Percentiles rank a stretch among this genome's conserved stretches.
phyloP scores from a whole-genome alignment of 2,797 vertebrate species.

The Enteromius unitaeniatus region DNA sequence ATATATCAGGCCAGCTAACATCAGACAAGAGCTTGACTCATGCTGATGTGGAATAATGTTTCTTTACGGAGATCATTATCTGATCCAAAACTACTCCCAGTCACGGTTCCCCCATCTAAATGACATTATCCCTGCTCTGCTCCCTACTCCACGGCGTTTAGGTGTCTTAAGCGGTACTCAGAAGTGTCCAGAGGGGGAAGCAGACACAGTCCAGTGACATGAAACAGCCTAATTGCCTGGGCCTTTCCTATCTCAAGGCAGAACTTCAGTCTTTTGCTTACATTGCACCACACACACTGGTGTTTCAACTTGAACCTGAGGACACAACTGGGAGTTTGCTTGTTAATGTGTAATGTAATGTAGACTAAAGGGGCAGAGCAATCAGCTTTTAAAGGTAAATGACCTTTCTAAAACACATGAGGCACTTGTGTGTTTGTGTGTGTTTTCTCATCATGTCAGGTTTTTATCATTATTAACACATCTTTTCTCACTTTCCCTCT shows the following conservation, averaged over 20 bases:
- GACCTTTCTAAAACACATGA: background rate
- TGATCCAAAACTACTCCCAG: conserved; percentile 60
- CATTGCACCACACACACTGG: conserved; percentile 49
- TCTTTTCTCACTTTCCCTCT: background rate
- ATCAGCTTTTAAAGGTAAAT: conserved; percentile 51
- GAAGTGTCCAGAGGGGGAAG: conserved; percentile 52
- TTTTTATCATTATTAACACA: conserved; percentile 50
- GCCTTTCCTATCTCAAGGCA: conserved; percentile 66
- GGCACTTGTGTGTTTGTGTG: conserved; percentile 34
- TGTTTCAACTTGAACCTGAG: conserved; percentile 52
- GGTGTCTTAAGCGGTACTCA: conserved; percentile 63
- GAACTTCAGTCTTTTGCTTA: conserved; percentile 56
- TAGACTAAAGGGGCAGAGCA: conserved; percentile 12
- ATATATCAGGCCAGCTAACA: conserved; percentile 50
- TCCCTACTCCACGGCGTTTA: conserved; percentile 60
- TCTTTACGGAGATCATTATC: conserved; percentile 61
- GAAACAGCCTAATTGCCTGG: conserved; percentile 62
- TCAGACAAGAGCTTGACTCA: conserved; percentile 56
- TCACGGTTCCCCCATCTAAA: conserved; percentile 62
- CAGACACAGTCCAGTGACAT: conserved; percentile 63
- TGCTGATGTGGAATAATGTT: conserved; percentile 62
- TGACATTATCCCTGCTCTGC: conserved; percentile 59
- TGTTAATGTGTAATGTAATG: conserved; percentile 39
- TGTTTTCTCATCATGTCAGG: conserved; percentile 55
- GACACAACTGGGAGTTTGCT: conserved; percentile 36